Conservation (phyloP, 2,888 invertebrate species). For the Agriopis marginaria region DNA sequence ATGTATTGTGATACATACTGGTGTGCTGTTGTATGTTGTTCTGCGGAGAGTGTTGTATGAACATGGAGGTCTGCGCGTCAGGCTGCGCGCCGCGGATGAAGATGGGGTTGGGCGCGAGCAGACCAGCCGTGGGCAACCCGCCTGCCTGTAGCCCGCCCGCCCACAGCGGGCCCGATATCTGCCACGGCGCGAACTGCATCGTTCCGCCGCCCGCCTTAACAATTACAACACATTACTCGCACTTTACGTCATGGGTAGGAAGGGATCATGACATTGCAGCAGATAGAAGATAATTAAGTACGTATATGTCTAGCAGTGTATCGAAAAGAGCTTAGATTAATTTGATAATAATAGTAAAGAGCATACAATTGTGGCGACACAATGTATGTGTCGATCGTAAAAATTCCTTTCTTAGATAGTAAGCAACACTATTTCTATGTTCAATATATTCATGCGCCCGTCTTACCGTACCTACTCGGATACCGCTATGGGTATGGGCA, state of each 20-base stretch:
- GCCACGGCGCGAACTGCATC: slow-evolving; percentile 94
- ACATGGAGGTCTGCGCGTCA: slow-evolving; percentile 90
- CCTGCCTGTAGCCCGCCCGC: slow-evolving; percentile 89
- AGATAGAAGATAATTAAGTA: too few relatives aligned
- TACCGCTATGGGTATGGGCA: too few relatives aligned
- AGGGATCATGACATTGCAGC: too few relatives aligned
- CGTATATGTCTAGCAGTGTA: too few relatives aligned
- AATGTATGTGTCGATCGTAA: too few relatives aligned
- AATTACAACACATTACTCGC: slow-evolving; percentile 9
- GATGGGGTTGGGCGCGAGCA: slow-evolving; percentile 92
- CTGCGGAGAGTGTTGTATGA: slow-evolving; percentile 92
- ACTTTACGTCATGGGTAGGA: background rate
- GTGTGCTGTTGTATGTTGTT: slow-evolving; percentile 77
- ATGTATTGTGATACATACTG: slow-evolving; percentile 63
- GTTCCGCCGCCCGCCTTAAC: slow-evolving; percentile 87
- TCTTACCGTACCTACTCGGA: too few relatives aligned
- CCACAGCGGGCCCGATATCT: slow-evolving; percentile 91
- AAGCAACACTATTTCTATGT: too few relatives aligned
- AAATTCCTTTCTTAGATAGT: too few relatives aligned
- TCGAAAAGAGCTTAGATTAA: too few relatives aligned
- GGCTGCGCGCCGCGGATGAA: slow-evolving; percentile 93
- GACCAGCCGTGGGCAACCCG: slow-evolving; percentile 87
- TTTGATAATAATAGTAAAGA: too few relatives aligned
- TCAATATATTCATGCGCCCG: too few relatives aligned
- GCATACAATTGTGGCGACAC: too few relatives aligned